phyloP scores from a whole-genome alignment of 2,888 invertebrate species.

The Galerucella calmariensis region DNA sequence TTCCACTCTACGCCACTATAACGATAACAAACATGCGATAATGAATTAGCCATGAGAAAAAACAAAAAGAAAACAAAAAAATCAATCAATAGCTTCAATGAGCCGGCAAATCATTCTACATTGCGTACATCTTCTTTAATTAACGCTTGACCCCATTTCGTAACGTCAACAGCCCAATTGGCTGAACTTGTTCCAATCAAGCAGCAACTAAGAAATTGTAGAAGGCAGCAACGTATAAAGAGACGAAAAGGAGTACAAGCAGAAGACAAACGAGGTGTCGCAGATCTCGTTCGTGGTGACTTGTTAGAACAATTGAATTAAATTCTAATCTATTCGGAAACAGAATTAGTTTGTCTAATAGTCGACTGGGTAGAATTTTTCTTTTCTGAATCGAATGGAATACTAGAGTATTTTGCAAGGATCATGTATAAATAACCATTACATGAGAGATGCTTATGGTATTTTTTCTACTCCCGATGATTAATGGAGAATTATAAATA shows the following conservation, averaged over 20 bases:
- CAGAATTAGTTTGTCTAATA: neutral
- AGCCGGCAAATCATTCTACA: neutral
- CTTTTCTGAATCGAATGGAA: no score
- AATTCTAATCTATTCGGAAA: slow-evolving; percentile 32
- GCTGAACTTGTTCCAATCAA: slow-evolving; percentile 25
- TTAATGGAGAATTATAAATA: no score
- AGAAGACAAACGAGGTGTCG: slow-evolving; percentile 31
- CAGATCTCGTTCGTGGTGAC: slow-evolving; percentile 30
- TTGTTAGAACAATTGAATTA: slow-evolving; percentile 34
- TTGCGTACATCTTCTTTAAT: slow-evolving; percentile 12
- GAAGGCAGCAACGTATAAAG: slow-evolving; percentile 22
- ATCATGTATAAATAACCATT: no score
- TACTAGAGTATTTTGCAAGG: no score
- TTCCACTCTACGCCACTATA: no score
- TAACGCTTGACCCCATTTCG: slow-evolving; percentile 18
- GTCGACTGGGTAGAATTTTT: no score
- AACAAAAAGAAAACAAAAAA: slow-evolving; percentile 1
- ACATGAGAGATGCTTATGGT: no score
- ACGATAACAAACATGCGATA: neutral
- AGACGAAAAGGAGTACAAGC: slow-evolving; percentile 2
- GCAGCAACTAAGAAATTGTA: slow-evolving; percentile 1
- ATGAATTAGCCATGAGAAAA: neutral
- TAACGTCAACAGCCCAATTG: slow-evolving; percentile 15
- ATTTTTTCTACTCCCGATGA: no score
- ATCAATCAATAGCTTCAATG: slow-evolving; percentile 6